Evolutionary conservation across 1,140 invertebrate genomes (phyloP), one percentile per base, ranked within the genome.

Genomic region (Lordiphosa clarofinis): DNA sequence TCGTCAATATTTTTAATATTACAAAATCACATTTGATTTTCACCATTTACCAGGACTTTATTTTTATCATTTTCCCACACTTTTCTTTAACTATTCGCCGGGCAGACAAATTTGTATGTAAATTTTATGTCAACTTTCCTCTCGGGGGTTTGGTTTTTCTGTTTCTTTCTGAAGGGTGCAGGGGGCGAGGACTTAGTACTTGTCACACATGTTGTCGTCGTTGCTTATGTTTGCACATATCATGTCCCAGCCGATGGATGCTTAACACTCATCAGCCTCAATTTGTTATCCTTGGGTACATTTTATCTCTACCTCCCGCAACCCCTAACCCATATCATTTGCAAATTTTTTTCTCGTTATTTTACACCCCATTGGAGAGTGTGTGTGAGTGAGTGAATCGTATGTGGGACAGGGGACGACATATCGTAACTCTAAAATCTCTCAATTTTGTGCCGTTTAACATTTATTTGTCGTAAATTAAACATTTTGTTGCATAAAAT

Each of bases 391-490:
- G 38, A 39, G 12, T n/a, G n/a, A n/a, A n/a, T 39, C 38, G 12
- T 13, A 15, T 39, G 15, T n/a, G 38, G 9, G 15, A 55, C 43
- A 4, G 36, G 36, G 39, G 48, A 40, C 28, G 24, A 49, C 40
- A 76, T 82, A 82, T 82, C 76, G 76, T 73, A 68, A 84, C 74
- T 84, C 68, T 60, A 68, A 65, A 82, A 82, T 82, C 76, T 82
- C 76, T 82, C 78, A 82, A 82, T 82, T 70, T 71, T 71, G 48
- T 19, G 56, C 57, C 67, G 63, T 71, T 82, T 84, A 82, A 82
- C 78, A 82, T 82, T 82, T 82, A 84, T 82, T 82, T 69, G 72
- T 76, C 76, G 78, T 82, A 82, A 82, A 82, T 82, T 82, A 82
- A 72, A 69, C 73, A 71, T 72, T 81, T 64, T 55, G 36, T 6